A percentile compares a stretch with the other conserved stretches of the same genome.
These are phyloP conservation scores for Diloba caeruleocephala DNA, from an alignment of 2,888 invertebrate species.

Conservation along the genomic window DNA sequence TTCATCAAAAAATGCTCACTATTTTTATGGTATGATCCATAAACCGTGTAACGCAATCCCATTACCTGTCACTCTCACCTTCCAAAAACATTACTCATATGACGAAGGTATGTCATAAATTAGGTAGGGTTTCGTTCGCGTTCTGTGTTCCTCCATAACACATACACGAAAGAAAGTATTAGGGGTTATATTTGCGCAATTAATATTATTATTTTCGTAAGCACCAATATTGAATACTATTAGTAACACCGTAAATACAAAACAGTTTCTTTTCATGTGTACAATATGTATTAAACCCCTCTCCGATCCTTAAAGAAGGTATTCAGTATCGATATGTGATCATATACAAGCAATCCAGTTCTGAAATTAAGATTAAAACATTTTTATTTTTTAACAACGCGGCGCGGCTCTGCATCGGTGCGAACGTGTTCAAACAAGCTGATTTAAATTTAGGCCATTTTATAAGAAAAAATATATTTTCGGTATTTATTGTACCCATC, in stretches of 20 bases:
- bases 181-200: slow-evolving; percentile 57
- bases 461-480: too few relatives aligned
- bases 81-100: slow-evolving; percentile 39
- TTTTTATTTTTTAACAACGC: too few relatives aligned
- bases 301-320: too few relatives aligned
- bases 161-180: slow-evolving; percentile 36
- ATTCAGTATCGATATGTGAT: too few relatives aligned
- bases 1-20: slow-evolving; percentile 10
- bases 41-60: slow-evolving; percentile 21
- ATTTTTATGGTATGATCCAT: slow-evolving; percentile 29
- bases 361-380: too few relatives aligned
- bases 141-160: slow-evolving; percentile 17
- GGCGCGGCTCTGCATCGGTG: too few relatives aligned
- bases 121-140: slow-evolving; percentile 15
- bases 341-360: too few relatives aligned
- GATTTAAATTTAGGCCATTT: too few relatives aligned
- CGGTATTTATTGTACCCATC: too few relatives aligned
- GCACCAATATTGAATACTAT: slow-evolving; percentile 76
- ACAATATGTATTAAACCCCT: too few relatives aligned
- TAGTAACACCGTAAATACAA: neutral
- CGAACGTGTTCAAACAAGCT: too few relatives aligned
- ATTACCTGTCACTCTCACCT: slow-evolving; percentile 41
- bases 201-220: slow-evolving; percentile 70
- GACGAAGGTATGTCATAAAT: slow-evolving; percentile 20
- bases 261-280: too few relatives aligned